These are phyloP conservation scores for Cinara cedri DNA, from an alignment of 2,888 invertebrate genomes.

Conservation along the genomic window DNA sequence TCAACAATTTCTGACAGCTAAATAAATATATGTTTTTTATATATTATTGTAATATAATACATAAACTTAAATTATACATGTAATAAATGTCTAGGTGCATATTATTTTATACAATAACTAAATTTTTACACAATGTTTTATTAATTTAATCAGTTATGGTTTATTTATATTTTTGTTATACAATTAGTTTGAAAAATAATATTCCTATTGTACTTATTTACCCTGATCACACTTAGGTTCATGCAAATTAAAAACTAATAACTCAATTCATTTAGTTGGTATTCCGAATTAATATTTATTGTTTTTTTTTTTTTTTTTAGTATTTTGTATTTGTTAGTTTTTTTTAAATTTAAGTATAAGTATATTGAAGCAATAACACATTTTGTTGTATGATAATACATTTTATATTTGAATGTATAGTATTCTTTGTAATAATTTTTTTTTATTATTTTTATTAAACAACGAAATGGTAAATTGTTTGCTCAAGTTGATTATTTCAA, in stretches of 20 bases:
- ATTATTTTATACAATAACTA: neutral
- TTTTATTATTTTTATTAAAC: slow-evolving; percentile 28
- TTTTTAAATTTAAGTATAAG: slow-evolving; percentile 10
- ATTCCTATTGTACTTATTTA: neutral
- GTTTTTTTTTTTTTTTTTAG: slow-evolving; percentile 24
- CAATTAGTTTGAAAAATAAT: neutral
- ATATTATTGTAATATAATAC: too few relatives aligned
- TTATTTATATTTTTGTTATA: neutral
- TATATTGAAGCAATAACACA: slow-evolving; percentile 33
- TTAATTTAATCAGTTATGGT: neutral
- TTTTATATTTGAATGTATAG: slow-evolving; percentile 11
- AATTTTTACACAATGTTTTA: too few relatives aligned
- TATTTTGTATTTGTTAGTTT: slow-evolving; percentile 28
- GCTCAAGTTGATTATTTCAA: slow-evolving; percentile 31
- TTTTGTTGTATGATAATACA: slow-evolving; percentile 17
- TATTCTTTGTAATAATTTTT: neutral
- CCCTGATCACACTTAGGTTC: neutral
- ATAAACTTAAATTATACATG: too few relatives aligned
- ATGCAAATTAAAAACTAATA: neutral
- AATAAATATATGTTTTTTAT: neutral
- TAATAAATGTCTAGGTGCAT: neutral
- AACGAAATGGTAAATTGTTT: slow-evolving; percentile 50
- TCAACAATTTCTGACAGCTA: neutral
- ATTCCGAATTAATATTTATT: slow-evolving; percentile 36
- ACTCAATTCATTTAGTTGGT: neutral